These are phyloP conservation scores for Orthosia gracilis DNA, from an alignment of 2,888 invertebrate genomes.

Conservation along the genomic window DNA sequence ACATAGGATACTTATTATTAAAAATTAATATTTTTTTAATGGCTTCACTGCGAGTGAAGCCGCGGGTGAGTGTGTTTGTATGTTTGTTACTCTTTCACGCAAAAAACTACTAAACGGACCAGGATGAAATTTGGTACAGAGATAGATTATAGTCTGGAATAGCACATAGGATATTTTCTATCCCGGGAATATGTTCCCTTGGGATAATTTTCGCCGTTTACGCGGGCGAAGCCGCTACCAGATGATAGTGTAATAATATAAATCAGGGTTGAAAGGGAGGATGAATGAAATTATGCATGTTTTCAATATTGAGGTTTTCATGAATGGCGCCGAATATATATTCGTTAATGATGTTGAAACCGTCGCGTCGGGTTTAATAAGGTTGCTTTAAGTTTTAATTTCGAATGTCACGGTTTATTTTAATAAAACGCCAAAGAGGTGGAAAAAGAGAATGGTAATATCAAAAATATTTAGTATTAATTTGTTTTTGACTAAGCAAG, in stretches of 20 bases:
- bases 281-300: slow-evolving; percentile 29
- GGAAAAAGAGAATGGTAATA: no score
- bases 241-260: slow-evolving; percentile 8
- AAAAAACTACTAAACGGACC: not conserved
- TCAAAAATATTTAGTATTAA: no score
- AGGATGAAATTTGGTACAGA: not conserved
- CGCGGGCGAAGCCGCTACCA: not conserved
- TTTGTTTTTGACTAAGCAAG: no score
- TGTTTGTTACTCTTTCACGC: no score
- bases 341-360: slow-evolving; percentile 35
- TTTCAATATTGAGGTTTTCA: slow-evolving; percentile 22
- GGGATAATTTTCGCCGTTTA: not conserved
- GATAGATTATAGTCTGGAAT: not conserved
- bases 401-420: not conserved
- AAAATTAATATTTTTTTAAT: no score
- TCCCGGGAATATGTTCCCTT: not conserved
- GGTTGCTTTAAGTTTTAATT: slow-evolving; percentile 1
- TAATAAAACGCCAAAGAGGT: not conserved
- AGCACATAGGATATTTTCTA: not conserved
- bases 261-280: slow-evolving; percentile 13
- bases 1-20: no score
- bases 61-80: no score
- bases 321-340: slow-evolving; percentile 28
- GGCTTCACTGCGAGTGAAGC: no score
- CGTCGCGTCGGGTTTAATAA: slow-evolving; percentile 1